These are phyloP conservation scores for Agrochola circellaris DNA, from an alignment of 2,888 invertebrate species.

Conservation along the genomic window DNA sequence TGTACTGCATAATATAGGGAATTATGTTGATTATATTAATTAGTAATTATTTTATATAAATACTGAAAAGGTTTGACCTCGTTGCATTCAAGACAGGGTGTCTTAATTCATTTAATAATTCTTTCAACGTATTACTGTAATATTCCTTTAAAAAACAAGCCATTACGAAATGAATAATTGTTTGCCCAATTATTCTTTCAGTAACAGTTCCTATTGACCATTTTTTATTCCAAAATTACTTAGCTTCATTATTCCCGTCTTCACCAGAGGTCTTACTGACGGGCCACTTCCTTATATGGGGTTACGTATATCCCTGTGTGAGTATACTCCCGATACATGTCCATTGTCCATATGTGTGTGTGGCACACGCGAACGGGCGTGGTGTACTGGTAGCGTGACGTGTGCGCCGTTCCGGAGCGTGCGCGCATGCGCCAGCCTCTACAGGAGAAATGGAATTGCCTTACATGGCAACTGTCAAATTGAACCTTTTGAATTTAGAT, in stretches of 20 bases:
- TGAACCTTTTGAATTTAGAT: conserved; percentile 39
- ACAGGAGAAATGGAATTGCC: conserved; percentile 62
- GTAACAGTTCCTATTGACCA: neutral
- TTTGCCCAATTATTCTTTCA: neutral
- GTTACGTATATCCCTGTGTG: conserved; percentile 33
- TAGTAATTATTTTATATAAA: neutral
- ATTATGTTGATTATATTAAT: conserved; percentile 5
- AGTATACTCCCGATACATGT: neutral
- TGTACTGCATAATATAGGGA: neutral
- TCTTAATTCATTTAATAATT: neutral
- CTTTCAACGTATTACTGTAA: neutral
- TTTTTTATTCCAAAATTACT: neutral
- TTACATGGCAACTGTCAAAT: conserved; percentile 68
- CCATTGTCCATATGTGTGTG: conserved; percentile 41
- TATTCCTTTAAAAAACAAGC: neutral
- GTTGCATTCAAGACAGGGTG: neutral
- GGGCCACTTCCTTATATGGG: conserved; percentile 51
- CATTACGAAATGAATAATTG: neutral
- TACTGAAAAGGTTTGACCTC: neutral
- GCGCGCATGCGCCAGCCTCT: conserved; percentile 73
- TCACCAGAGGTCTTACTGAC: conserved; percentile 26
- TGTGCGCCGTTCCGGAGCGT: conserved; percentile 84
- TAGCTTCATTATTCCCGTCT: neutral
- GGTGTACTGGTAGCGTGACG: conserved; percentile 81
- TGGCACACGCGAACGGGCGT: conserved; percentile 71